A percentile compares a stretch with the other conserved stretches of the same genome.
phyloP scores from a whole-genome alignment of 1,140 invertebrate species.

The Drosophila chauvacae region DNA sequence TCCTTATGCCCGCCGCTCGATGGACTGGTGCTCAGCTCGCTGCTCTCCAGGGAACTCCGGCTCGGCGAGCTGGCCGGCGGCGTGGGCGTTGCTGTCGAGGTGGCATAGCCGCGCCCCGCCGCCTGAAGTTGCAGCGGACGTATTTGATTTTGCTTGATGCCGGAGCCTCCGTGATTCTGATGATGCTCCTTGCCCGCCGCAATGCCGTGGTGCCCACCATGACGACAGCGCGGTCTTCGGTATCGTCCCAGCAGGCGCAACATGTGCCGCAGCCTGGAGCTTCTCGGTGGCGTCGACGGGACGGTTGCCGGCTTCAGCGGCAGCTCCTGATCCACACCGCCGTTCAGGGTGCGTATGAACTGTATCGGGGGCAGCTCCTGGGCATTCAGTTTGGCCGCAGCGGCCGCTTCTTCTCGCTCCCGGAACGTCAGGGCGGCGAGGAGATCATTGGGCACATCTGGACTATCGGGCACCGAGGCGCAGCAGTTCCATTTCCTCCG shows the following conservation, averaged over 20 bases:
- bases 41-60: slow-evolving; percentile 57
- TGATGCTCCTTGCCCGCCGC: slow-evolving; percentile 51
- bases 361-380: slow-evolving; percentile 76
- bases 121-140: slow-evolving; percentile 74
- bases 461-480: slow-evolving; percentile 86
- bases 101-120: slow-evolving; percentile 48
- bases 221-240: slow-evolving; percentile 63
- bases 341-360: slow-evolving; percentile 71
- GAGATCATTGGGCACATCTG: slow-evolving; percentile 85
- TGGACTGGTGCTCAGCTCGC: slow-evolving; percentile 77
- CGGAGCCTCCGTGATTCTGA: slow-evolving; percentile 34
- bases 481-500: slow-evolving; percentile 86
- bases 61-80: slow-evolving; percentile 59
- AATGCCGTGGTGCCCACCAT: slow-evolving; percentile 31
- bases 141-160: slow-evolving; percentile 81
- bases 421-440: slow-evolving; percentile 65
- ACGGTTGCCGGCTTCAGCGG: slow-evolving; percentile 42
- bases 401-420: slow-evolving; percentile 51
- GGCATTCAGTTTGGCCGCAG: slow-evolving; percentile 59
- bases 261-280: slow-evolving; percentile 75
- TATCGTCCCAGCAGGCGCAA: slow-evolving; percentile 79
- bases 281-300: slow-evolving; percentile 46
- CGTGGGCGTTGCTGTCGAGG: slow-evolving; percentile 45
- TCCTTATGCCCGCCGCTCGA: slow-evolving; percentile 50
- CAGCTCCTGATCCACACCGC: slow-evolving; percentile 39